These are phyloP conservation scores for Lamellibrachia columna DNA, from an alignment of 2,888 invertebrate genomes.

Conservation along the genomic window DNA sequence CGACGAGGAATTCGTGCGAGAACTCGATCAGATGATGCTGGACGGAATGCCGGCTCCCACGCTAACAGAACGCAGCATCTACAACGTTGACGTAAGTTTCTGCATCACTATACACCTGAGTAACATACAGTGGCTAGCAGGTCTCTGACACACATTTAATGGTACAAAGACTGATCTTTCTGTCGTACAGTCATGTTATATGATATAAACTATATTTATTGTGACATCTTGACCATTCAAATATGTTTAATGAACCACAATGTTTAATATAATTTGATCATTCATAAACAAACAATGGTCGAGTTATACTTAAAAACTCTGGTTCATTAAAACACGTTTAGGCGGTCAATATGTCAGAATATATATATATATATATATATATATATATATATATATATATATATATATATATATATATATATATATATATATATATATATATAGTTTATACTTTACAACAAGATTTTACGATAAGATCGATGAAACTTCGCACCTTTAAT, in stretches of 20 bases:
- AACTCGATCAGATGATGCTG: conserved; percentile 4
- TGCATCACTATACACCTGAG: background rate
- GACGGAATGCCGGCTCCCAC: background rate
- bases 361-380: background rate
- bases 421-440: background rate
- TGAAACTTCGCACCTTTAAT: background rate
- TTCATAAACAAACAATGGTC: too few relatives aligned
- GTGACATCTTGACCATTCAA: too few relatives aligned
- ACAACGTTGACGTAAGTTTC: background rate
- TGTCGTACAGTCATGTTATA: too few relatives aligned
- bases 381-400: background rate
- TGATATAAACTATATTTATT: too few relatives aligned
- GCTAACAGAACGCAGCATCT: background rate
- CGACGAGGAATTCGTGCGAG: conserved; percentile 3
- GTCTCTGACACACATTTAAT: too few relatives aligned
- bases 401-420: background rate
- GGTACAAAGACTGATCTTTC: too few relatives aligned
- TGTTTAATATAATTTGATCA: too few relatives aligned
- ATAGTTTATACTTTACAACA: background rate
- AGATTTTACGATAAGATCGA: background rate
- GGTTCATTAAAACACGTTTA: background rate
- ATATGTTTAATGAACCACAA: too few relatives aligned
- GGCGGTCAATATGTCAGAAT: background rate
- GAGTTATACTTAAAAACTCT: background rate
- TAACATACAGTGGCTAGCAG: too few relatives aligned